Evolutionary conservation across 2,797 vertebrate genomes (phyloP), one percentile per base, ranked within the genome.

Genomic region (Masticophis lateralis): DNA sequence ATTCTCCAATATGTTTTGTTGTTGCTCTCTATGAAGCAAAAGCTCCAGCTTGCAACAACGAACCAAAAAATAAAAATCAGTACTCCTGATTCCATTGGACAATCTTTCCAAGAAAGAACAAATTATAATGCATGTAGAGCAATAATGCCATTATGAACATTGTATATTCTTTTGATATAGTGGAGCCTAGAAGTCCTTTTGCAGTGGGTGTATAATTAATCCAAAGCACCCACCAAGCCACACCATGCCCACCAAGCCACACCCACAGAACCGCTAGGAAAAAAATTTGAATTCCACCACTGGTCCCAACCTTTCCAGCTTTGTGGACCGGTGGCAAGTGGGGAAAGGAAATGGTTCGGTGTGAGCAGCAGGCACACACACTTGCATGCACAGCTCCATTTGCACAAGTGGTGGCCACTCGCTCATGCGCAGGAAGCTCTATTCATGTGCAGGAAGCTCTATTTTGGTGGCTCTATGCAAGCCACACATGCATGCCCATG

Each of bases 1-100:
- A 95, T 97, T 93, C 94, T 95, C 93, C 95, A 94, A 97, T 97
- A 97, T 97, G 20, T 93, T 95, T 87, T 95, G 97, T 94, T 98
- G 28, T 83, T 4, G 95, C 95, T 69, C 96, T 86, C 86, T 92
- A 90, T 87, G 92, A 95, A 93, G 92, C 14, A 74, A 95, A 93
- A 86, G 28, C 92, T 18, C 63, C 69, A 93, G 12, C 66, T 93
- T 93, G 47, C 95, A 89, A 96, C 94, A 93, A 66, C 32, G 59
- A 92, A 94, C 37, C 57, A 87, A 28, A 63, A 90, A 11, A 28
- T 27, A 61, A 91, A 93, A 88, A 74, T 9, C 53, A 93, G 91
- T 83, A 0, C 56, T 95, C 94, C 90, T 92, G 2, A 28, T 28
- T 59, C 89, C 37, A 9, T 60, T 59, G 11, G 18, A 93, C 90